These are phyloP conservation scores for Stomatorhinus ivindoensis DNA, from an alignment of 2,113 vertebrate genomes.

Conservation along the genomic window DNA sequence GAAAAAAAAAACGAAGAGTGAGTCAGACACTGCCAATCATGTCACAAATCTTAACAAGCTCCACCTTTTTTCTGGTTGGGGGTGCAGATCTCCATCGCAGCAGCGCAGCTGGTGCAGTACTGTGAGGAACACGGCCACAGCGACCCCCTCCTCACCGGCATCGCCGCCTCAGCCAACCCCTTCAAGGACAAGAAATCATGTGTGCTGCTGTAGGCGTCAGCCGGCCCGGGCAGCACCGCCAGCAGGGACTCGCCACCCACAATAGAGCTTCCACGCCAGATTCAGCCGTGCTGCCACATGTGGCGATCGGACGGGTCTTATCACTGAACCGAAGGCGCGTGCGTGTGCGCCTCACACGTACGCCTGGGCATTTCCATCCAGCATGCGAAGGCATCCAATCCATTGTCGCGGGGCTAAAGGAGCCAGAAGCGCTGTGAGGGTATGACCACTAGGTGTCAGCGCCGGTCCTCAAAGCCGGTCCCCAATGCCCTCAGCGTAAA, in stretches of 20 bases:
- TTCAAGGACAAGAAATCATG: conserved; percentile 76
- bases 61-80: neutral
- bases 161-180: conserved; percentile 66
- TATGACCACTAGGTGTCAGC: neutral
- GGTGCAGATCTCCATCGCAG: conserved; percentile 67
- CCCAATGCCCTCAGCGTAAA: neutral
- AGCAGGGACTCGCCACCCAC: fast-evolving
- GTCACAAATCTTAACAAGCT: neutral
- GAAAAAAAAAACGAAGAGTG: neutral
- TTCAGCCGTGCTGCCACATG: neutral
- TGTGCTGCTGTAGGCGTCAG: conserved; percentile 50
- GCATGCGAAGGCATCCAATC: neutral
- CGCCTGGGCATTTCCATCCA: neutral
- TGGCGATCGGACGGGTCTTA: neutral
- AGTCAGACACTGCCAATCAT: neutral
- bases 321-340: neutral
- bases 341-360: neutral
- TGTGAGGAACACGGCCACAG: conserved; percentile 65
- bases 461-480: neutral
- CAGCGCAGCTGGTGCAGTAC: conserved; percentile 64
- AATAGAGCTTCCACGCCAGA: neutral
- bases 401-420: neutral
- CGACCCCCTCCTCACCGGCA: conserved; percentile 69
- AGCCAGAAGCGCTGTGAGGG: neutral
- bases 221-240: too few relatives aligned